Evolutionary conservation across 2,888 invertebrate species (phyloP), one percentile per base, ranked within the genome.

Genomic region (Epiblema foenella): DNA sequence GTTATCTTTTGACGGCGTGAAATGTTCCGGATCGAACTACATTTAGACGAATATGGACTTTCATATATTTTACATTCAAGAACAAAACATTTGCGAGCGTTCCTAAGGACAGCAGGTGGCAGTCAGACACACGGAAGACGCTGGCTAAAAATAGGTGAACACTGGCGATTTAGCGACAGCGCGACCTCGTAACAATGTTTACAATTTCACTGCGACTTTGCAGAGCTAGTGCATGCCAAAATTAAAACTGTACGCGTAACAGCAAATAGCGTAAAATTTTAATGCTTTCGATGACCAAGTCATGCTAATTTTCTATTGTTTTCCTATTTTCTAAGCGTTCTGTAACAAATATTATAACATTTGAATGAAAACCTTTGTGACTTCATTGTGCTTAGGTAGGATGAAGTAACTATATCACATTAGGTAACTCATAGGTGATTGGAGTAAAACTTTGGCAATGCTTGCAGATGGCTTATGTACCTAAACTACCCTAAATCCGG

Each of bases 101-200:
- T 77, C 76, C 75, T 78, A 75, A 82, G 81, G 82, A 78, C 81
- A 82, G 89, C 90, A 91, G 89, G 89, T 90, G 90, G 85, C 85
- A 79, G 82, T 84, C 86, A 90, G 90, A 91, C 90, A 87, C 89
- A 88, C 90, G 91, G 91, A 91, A 91, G 90, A 90, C 90, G 87
- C 85, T 81, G 79, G 74, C 85, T 91, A 91, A 85, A 88, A 91
- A 91, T 93, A 93, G 89, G 79, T 78, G 80, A 83, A 83, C 84
- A 87, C 85, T 88, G 86, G 89, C 88, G 85, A 89, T 87, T 90
- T 89, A 86, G 89, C 88, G 89, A 89, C 89, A 87, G 79, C 78
- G 81, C 87, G 89, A 89, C 90, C 91, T 91, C 91, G 88, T 80
- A 85, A 81, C 83, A 87, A 86, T 91, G 90, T 91, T 91, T 90